Base-by-base conservation (phyloP, 2,888 invertebrate species). In the Tanaodytes sp. region DNA sequence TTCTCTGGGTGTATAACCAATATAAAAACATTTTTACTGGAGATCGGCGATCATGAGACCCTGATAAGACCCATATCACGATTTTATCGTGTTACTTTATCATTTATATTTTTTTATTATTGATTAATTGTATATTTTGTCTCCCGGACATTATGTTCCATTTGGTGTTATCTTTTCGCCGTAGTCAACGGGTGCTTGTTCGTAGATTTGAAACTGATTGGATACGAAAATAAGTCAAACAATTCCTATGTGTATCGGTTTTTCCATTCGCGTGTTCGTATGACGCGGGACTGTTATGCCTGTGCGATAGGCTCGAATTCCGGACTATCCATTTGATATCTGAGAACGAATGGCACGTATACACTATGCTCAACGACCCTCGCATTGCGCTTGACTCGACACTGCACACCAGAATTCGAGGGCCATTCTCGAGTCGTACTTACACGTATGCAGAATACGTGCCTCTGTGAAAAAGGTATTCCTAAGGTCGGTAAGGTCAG, bases 321-420 rank as follows among this genome's bases (percentile, higher is more conserved):
- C 54, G 39, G 30, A 43, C 57, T 52, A 40, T 46, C 54, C 42
- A 48, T 62, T 62, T 65, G 65, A 65, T 70, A 69, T 65, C 52
- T 46, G 61, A 70, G 61, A 52, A 61, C 55, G 57, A 66, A 62
- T 66, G 43, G 39, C 61, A 48, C 63, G 57, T 54, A 48, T 63
- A 63, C 51, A 61, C 45, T 37, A 40, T 43, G 58, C 59, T 54
- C 51, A 54, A 58, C 67, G 55, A 48, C 49, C 48, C 48, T 54
- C 40, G 63, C 58, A 48, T 30, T 18, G 61, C 45, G 61, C 65
- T 65, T 61, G 70, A 70, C 70, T 64, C 61, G 73, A 74, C 72
- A 66, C 74, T 70, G 76, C 61, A n/a, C n/a, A 71, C 76, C 76
- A 76, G 77, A 75, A 78, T 78, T 61, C 76, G 70, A 75, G 74